Evolutionary conservation across 64 coral and sea anemone genomes (phyloP), one percentile per base, ranked within the genome.

Genomic region (Actinia tenebrosa): DNA sequence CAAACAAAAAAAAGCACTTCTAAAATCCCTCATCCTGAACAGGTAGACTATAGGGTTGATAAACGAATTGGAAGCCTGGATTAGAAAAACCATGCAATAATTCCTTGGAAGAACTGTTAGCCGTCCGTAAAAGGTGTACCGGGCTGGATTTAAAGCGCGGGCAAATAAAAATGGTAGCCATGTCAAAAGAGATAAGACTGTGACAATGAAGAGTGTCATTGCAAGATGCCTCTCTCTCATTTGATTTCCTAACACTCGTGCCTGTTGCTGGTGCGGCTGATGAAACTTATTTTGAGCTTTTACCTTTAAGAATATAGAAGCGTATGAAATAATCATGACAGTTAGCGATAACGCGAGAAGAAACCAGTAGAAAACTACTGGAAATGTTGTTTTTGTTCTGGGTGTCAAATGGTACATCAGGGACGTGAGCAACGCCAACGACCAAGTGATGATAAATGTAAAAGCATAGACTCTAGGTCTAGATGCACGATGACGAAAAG

Each of bases 21-120:
- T 59, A 18, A 85, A 85, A 2, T 85, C 83, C 83, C 42, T 60
- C 83, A 85, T 85, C 9, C 83, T 56, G 53, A 59, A 85, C 15
- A 85, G 18, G 17, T 85, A 85, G 60, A 85, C 56, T 5, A 85
- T 85, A 18, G 83, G 83, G 18, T 63, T 85, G 13, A 85, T 42
- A 0, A 85, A 1, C 5, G 58, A 85, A 19, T 85, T 85, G 8
- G 20, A 37, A 13, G 18, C 9, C 14, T 75, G 69, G 8, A 75
- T 75, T 5, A 27, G 5, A 75, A 37, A 27, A 0, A 75, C 9
- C 3, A 75, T 18, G 3, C 8, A 30, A 4, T 30, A 75, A 14
- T 3, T 14, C 5, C 20, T 75, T 5, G 69, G 25, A 75, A n/a
- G n/a, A 1, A 42, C 22, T 25, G 25, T 14, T 42, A 42, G 47